Percentiles rank a stretch among this genome's conserved stretches.
Evolutionary conservation across 1,140 invertebrate species (phyloP).

Genomic region (Sarcophaga peregrina): DNA sequence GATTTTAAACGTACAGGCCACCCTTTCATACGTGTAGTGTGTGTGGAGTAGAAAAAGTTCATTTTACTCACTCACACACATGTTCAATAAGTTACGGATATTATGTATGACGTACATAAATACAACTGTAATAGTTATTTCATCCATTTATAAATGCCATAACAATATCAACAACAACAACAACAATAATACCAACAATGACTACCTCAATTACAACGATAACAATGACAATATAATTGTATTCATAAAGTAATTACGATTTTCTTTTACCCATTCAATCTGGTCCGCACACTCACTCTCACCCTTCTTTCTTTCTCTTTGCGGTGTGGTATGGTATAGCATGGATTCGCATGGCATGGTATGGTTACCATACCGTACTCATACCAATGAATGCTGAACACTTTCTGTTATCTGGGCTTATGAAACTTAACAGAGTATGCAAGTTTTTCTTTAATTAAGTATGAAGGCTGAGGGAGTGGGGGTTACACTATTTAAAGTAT

Average conservation of each 20-base stretch:
- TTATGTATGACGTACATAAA: no score
- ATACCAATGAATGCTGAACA: no score
- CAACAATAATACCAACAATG: background rate
- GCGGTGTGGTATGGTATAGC: background rate
- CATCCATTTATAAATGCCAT: background rate
- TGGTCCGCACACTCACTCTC: background rate
- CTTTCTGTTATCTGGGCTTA: no score
- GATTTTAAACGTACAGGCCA: no score
- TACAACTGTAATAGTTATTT: background rate
- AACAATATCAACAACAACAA: background rate
- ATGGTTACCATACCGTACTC: background rate
- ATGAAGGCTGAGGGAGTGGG: background rate
- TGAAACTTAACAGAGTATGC: no score
- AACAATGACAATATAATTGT: background rate
- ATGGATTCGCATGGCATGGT: background rate
- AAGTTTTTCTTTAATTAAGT: no score
- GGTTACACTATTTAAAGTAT: background rate
- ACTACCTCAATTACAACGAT: background rate
- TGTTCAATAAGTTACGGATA: no score
- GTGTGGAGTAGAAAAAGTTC: no score
- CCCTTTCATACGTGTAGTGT: no score
- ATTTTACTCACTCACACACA: no score
- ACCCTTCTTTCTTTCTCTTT: background rate
- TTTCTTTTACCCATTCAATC: background rate
- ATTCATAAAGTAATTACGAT: conserved; percentile 38